Percentiles rank a stretch among this genome's conserved stretches.
These are phyloP conservation scores for Trialeurodes vaporariorum DNA, from an alignment of 1,140 invertebrate genomes.

Conservation along the genomic window DNA sequence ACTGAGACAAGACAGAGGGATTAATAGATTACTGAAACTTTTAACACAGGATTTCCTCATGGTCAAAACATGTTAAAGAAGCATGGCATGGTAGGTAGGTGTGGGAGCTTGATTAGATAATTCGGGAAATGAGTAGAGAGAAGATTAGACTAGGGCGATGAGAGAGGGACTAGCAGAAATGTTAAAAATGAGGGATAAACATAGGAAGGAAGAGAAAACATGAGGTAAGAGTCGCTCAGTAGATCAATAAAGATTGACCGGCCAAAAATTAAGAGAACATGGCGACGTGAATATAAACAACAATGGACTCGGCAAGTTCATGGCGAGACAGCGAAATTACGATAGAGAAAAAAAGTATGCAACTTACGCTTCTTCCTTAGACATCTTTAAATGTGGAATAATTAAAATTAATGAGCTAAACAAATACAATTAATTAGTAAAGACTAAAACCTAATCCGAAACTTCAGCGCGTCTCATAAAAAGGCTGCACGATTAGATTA, in stretches of 20 bases:
- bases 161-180: neutral
- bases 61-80: neutral
- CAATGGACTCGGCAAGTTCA: neutral
- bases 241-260: neutral
- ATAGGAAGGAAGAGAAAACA: neutral
- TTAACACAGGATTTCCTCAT: no score
- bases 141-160: neutral
- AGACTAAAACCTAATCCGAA: no score
- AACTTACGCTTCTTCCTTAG: neutral
- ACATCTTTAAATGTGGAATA: neutral
- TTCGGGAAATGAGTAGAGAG: neutral
- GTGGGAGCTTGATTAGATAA: neutral
- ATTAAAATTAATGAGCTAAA: neutral
- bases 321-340: neutral
- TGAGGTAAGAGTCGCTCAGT: neutral
- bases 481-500: no score
- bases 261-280: neutral
- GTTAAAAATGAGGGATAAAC: neutral
- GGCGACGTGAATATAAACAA: neutral
- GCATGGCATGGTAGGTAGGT: neutral
- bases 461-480: no score
- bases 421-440: no score
- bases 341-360: neutral
- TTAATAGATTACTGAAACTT: no score
- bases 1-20: no score